These are phyloP conservation scores for Drosophila mercatorum DNA, from an alignment of 2,888 invertebrate species.

Conservation along the genomic window DNA sequence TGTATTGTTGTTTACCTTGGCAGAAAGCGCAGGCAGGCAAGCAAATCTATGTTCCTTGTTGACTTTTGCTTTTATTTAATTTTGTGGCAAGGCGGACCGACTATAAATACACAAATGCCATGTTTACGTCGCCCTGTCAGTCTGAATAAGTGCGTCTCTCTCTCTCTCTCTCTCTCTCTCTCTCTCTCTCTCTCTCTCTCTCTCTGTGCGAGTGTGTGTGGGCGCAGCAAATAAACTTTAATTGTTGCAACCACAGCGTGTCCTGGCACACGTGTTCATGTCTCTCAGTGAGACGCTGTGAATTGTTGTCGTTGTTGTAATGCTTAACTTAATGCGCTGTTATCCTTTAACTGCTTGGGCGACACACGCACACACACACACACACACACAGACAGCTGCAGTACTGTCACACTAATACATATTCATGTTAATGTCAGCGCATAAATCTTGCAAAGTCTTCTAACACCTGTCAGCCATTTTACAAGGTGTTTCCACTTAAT, in stretches of 20 bases:
- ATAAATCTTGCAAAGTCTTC: conserved; percentile 80
- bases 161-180: conserved; percentile 4
- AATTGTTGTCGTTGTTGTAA: conserved; percentile 66
- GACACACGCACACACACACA: conserved; percentile 26
- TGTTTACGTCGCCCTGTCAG: conserved; percentile 40
- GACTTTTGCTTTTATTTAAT: conserved; percentile 79
- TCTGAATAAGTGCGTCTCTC: conserved; percentile 32
- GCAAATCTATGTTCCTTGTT: conserved; percentile 80
- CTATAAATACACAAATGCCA: conserved; percentile 75
- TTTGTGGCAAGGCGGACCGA: conserved; percentile 71
- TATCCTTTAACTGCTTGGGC: conserved; percentile 80
- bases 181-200: background rate
- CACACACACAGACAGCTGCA: conserved; percentile 43
- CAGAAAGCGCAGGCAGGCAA: conserved; percentile 68
- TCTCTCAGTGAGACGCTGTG: conserved; percentile 29
- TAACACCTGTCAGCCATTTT: conserved; percentile 80
- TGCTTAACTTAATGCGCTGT: conserved; percentile 80
- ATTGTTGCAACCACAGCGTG: conserved; percentile 77
- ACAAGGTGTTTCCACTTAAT: conserved; percentile 79
- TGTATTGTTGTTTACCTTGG: conserved; percentile 73
- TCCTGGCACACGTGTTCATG: conserved; percentile 67
- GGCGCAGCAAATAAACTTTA: conserved; percentile 79
- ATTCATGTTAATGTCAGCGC: conserved; percentile 80
- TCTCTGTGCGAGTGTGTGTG: conserved; percentile 44
- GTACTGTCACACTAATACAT: conserved; percentile 69